Base-by-base conservation (phyloP, 1,140 invertebrate species). In the Nixonia krombeini region DNA sequence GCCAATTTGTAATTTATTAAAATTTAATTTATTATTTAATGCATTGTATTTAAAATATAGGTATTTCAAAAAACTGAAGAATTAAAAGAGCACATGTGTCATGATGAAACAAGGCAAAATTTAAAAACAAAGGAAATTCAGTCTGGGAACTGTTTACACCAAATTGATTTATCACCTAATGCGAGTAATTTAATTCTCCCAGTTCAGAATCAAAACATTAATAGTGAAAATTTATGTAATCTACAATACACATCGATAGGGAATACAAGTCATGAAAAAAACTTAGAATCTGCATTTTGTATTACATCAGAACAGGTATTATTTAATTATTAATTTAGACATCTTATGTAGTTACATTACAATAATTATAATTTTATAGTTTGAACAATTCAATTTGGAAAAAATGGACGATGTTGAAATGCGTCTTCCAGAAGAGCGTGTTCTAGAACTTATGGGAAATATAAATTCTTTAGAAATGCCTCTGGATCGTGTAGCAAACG, bases 301-400 rank as follows among this genome's bases (percentile, higher is more conserved):
- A 70, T 77, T 3, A 73, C 67, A n/a, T 74, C 78, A 7, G 74
- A 80, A 46, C 74, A 78, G 64, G 78, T 78, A 65, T 58, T 45
- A 41, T 28, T 29, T 41, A 53, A 1, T 45, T 42, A 26, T 18
- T 42, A 35, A 12, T 52, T 18, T 35, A 44, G n/a, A 58, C 13
- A 18, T 5, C 17, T 21, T 16, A 16, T 25, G 31, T 28, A 29
- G 31, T 18, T 40, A n/a, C 26, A 31, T 21, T 18, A 47, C 3
- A 50, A 37, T 1, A 38, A 16, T 25, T 38, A 10, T 50, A n/a
- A 16, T 5, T 26, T 50, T 41, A 40, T 45, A 78, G 73, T 58
- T 78, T 40, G 68, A 74, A 41, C 73, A 76, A 29, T 73, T 70
- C 15, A 79, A 67, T 66, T 15, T 75, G 10, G 74, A 75, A n/a